These are phyloP conservation scores for Thecophora atra DNA, from an alignment of 2,888 invertebrate species.

Conservation along the genomic window DNA sequence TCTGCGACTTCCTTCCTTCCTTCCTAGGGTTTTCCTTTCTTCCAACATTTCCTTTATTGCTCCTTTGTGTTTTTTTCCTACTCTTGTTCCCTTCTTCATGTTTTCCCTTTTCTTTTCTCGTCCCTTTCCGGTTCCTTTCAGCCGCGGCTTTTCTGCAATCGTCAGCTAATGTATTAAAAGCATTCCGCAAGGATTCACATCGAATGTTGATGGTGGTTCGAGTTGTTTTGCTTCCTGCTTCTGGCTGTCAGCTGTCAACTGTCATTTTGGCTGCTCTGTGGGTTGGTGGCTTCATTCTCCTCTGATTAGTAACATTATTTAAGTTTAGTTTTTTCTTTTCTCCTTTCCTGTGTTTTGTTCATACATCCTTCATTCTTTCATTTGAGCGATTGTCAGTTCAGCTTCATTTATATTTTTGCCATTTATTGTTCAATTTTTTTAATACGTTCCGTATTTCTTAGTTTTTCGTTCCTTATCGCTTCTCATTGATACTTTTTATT, in stretches of 20 bases:
- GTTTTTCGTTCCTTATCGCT: neutral
- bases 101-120: constrained; percentile 20
- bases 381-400: neutral
- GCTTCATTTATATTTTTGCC: neutral
- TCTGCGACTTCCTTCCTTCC: constrained; percentile 23
- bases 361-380: neutral
- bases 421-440: neutral
- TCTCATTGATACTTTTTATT: neutral
- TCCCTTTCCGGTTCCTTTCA: too few relatives aligned
- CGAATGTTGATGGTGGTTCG: constrained; percentile 5
- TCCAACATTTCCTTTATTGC: neutral
- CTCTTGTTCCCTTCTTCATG: neutral
- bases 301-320: constrained; percentile 29
- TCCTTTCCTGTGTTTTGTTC: constrained; percentile 12
- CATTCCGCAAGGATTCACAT: constrained; percentile 16
- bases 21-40: neutral
- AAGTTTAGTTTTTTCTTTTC: constrained; percentile 16
- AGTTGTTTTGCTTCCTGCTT: constrained; percentile 13
- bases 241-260: neutral
- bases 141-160: constrained; percentile 26
- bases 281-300: neutral
- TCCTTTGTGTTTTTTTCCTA: constrained; percentile 12
- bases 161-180: constrained; percentile 26
- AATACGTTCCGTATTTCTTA: neutral
- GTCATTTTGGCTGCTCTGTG: neutral